Evolutionary conservation across 2,888 invertebrate genomes (phyloP), one percentile per base, ranked within the genome.

Genomic region (Phyllotreta striolata): DNA sequence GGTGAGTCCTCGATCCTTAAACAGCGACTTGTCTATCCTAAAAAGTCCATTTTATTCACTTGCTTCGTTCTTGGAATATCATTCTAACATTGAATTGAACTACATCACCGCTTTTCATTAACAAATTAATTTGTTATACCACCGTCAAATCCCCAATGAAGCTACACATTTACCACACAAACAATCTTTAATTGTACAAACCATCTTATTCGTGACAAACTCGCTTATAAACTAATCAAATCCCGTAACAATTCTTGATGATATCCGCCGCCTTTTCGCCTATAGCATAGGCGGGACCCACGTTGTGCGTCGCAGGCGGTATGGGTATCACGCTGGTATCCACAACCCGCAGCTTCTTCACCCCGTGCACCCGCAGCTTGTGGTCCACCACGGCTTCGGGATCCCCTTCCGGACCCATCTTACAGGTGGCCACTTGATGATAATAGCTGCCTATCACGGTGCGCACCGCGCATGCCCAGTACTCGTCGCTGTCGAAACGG

Each of bases 251-350:
- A 5, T 76, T 67, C 67, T 84, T 84, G 6, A 85, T 82, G 76
- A 84, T 77, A 71, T 84, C 85, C 0, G 86, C 79, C 0, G 82
- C 84, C 69, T 85, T 86, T 71, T 86, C 86, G 0, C 83, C 86
- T 3, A 86, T 83, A 85, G 86, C 85, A 60, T 80, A 82, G 47
- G 83, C 81, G 0, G 83, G 83, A 0, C 84, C 85, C 49, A 84
- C 84, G 0, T 83, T 80, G 70, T 86, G 85, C 0, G 84, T 85
- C 0, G 82, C 80, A 0, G 84, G 78, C 40, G 85, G 81, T 6
- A 77, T 70, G 0, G 86, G 87, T 77, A 87, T 85, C 4, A 87
- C 77, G 46, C 86, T 85, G 3, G 83, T 84, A 68, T 87, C 86
- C 1, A 82, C 82, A 0, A 87, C 85, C 39, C 87, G 77, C 24